phyloP scores from a whole-genome alignment of 2,888 invertebrate genomes.

The Torymus tubicola region DNA sequence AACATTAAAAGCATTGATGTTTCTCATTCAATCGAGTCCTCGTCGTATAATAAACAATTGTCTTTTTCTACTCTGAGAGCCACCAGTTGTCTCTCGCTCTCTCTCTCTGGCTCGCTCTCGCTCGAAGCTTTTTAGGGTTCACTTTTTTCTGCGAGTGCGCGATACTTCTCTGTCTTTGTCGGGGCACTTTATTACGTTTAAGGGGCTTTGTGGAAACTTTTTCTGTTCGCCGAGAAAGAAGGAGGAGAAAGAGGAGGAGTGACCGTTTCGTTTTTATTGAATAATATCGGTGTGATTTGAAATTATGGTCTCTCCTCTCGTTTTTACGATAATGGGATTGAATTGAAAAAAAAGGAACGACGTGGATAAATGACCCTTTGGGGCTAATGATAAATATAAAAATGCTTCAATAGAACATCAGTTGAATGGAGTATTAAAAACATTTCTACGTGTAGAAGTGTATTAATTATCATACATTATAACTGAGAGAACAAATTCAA shows the following conservation, averaged over 20 bases:
- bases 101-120: too few relatives aligned
- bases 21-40: neutral
- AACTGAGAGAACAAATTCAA: too few relatives aligned
- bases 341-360: neutral
- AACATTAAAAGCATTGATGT: neutral
- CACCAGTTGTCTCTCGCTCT: neutral
- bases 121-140: slow-evolving; percentile 4
- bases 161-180: slow-evolving; percentile 33
- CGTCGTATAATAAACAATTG: slow-evolving; percentile 6
- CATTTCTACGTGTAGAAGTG: too few relatives aligned
- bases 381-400: neutral
- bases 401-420: too few relatives aligned
- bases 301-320: slow-evolving; percentile 14
- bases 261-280: slow-evolving; percentile 36
- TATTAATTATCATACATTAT: too few relatives aligned
- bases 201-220: slow-evolving; percentile 43
- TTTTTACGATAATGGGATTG: slow-evolving; percentile 21
- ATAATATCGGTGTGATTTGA: slow-evolving; percentile 28
- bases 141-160: slow-evolving; percentile 2
- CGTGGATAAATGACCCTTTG: neutral
- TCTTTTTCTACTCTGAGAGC: neutral
- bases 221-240: neutral
- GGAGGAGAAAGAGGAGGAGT: neutral
- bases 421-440: too few relatives aligned
- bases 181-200: slow-evolving; percentile 46